phyloP scores from a whole-genome alignment of 1,140 invertebrate species.

The Danaus melanippus region DNA sequence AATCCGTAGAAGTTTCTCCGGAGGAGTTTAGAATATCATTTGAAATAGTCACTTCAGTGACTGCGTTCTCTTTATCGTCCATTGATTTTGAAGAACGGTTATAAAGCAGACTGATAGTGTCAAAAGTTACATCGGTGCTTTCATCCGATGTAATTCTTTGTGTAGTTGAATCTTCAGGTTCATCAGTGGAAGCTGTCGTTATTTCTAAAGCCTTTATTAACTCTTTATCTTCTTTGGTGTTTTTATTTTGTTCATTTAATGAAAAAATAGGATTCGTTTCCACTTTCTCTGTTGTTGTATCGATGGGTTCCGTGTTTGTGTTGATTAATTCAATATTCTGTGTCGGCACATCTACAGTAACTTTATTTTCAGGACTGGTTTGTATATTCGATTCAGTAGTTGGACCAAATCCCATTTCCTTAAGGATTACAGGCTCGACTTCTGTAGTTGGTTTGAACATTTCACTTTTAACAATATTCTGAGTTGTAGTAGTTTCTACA shows the following conservation, averaged over 20 bases:
- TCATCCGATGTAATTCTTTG: constrained; percentile 32
- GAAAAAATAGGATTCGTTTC: constrained; percentile 13
- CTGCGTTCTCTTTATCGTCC: constrained; percentile 23
- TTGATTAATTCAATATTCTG: constrained; percentile 6
- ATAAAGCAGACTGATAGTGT: constrained; percentile 42
- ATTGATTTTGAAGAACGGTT: constrained; percentile 53
- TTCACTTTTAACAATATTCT: constrained; percentile 6
- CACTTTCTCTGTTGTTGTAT: constrained; percentile 22
- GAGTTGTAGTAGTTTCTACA: constrained; percentile 12
- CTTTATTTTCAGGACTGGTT: constrained; percentile 4
- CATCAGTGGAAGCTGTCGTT: constrained; percentile 29
- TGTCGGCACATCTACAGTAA: neutral
- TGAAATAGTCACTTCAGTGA: constrained; percentile 20
- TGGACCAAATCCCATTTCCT: constrained; percentile 1
- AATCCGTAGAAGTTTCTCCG: constrained; percentile 35
- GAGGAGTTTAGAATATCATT: constrained; percentile 19
- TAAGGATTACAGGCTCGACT: constrained; percentile 3
- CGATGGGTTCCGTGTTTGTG: constrained; percentile 15
- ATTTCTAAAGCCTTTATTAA: constrained; percentile 31
- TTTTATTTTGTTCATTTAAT: constrained; percentile 34
- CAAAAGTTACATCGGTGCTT: constrained; percentile 41
- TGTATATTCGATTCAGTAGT: constrained; percentile 3
- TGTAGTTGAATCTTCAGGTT: constrained; percentile 21
- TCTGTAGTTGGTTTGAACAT: constrained; percentile 1
- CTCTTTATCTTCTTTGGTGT: constrained; percentile 38